Percentiles rank a stretch among this genome's conserved stretches.
Evolutionary conservation across 2,113 vertebrate species (phyloP).

Genomic region (Euleptes europaea): DNA sequence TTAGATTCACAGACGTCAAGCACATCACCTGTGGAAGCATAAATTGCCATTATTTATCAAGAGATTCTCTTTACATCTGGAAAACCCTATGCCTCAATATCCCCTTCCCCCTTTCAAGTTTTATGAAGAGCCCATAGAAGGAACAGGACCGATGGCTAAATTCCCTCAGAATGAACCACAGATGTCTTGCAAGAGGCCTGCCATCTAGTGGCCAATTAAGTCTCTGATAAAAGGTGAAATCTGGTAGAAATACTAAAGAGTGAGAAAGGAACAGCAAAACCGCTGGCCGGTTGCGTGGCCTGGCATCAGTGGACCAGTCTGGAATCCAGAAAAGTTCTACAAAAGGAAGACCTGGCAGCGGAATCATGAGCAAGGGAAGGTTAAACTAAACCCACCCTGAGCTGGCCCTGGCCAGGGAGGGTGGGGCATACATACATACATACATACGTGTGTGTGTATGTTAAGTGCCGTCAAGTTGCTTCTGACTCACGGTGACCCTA

Average conservation of each 20-base stretch:
- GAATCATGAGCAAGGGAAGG: not conserved
- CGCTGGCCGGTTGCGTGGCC: not conserved
- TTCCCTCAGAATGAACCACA: not conserved
- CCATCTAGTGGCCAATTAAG: not conserved
- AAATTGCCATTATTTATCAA: not conserved
- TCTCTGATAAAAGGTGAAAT: not conserved
- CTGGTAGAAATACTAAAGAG: not conserved
- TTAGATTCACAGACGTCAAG: not conserved
- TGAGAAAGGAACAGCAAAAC: not conserved
- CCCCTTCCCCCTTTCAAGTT: no score
- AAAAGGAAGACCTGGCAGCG: not conserved
- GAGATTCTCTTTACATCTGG: not conserved
- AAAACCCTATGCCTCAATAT: not conserved
- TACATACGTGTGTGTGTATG: no score
- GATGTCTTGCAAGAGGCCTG: not conserved
- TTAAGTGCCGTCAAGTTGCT: no score
- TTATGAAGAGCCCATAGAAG: not conserved
- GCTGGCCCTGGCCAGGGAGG: no score
- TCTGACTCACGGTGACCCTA: no score
- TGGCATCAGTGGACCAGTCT: not conserved
- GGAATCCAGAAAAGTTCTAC: not conserved
- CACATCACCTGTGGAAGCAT: not conserved
- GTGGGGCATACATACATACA: no score
- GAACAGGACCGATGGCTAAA: not conserved
- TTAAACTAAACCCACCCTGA: no score